Conservation (phyloP, 2,797 vertebrate genomes). For the Podargus strigoides region DNA sequence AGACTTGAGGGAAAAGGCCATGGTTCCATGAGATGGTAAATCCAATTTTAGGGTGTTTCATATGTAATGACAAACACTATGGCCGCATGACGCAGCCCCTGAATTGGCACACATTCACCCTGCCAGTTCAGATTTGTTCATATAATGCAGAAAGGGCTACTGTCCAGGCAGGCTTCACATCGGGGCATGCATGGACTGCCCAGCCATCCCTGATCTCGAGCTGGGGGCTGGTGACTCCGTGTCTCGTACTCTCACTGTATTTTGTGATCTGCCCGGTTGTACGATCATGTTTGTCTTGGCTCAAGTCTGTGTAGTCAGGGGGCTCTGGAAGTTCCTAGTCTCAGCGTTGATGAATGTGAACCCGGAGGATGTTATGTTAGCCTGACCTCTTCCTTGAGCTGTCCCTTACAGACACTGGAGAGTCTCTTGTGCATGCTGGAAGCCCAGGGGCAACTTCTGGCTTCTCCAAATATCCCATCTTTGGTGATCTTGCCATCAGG, state of each 20-base stretch:
- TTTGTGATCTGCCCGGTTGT: not conserved
- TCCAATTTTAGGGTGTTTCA: slow-evolving; percentile 50
- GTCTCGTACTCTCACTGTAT: fast-evolving
- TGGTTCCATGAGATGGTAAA: slow-evolving; percentile 39
- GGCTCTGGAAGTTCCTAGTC: not conserved
- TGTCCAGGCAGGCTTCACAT: not conserved
- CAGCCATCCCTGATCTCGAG: not conserved
- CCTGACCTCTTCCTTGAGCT: not conserved
- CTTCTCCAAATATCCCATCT: not conserved
- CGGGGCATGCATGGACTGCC: not conserved
- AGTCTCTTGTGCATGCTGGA: not conserved
- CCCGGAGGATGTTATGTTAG: not conserved
- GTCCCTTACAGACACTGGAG: not conserved
- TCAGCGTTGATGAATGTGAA: not conserved
- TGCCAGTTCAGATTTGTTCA: slow-evolving; percentile 11
- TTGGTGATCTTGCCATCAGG: not conserved
- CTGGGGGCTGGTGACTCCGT: not conserved
- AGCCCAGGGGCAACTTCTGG: not conserved
- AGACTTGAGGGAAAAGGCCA: slow-evolving; percentile 33
- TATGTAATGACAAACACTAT: slow-evolving; percentile 15
- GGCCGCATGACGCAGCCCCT: not conserved
- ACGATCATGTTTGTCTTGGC: fast-evolving
- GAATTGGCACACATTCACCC: not conserved
- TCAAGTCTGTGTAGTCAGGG: not conserved
- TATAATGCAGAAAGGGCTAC: not conserved